A percentile compares a stretch with the other conserved stretches of the same genome.
Evolutionary conservation across 1,140 invertebrate genomes (phyloP).

Genomic region (Sitobion miscanthi): DNA sequence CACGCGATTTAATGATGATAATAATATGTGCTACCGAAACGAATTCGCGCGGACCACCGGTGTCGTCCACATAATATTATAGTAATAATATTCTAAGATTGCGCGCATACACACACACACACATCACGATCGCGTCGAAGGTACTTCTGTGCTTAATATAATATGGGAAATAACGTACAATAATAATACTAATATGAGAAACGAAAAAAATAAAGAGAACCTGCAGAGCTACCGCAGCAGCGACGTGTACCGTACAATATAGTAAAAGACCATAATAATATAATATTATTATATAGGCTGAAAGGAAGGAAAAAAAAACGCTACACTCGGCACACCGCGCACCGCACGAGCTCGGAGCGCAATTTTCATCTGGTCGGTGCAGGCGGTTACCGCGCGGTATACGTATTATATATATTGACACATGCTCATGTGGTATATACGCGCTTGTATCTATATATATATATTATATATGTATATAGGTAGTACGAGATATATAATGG

Average conservation of each 20-base stretch:
- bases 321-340: not conserved
- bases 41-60: constrained; percentile 41
- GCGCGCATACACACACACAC: not conserved
- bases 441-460: not conserved
- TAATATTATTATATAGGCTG: not conserved
- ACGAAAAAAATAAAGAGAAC: not conserved
- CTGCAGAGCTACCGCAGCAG: too few species aligned
- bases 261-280: not conserved
- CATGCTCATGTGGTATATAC: not conserved
- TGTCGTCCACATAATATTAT: not conserved
- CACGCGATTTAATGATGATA: not conserved
- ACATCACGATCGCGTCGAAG: not conserved
- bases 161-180: not conserved
- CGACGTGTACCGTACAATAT: too few species aligned
- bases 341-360: not conserved
- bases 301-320: not conserved
- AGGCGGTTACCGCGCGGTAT: not conserved
- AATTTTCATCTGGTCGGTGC: not conserved
- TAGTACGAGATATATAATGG: too few species aligned
- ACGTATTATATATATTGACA: not conserved
- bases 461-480: too few species aligned
- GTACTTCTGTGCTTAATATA: not conserved
- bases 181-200: not conserved
- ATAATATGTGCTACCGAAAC: constrained; percentile 27
- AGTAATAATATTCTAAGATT: not conserved